Evolutionary conservation across 2,888 invertebrate genomes (phyloP).

Genomic region (Rhaphigaster nebulosa): DNA sequence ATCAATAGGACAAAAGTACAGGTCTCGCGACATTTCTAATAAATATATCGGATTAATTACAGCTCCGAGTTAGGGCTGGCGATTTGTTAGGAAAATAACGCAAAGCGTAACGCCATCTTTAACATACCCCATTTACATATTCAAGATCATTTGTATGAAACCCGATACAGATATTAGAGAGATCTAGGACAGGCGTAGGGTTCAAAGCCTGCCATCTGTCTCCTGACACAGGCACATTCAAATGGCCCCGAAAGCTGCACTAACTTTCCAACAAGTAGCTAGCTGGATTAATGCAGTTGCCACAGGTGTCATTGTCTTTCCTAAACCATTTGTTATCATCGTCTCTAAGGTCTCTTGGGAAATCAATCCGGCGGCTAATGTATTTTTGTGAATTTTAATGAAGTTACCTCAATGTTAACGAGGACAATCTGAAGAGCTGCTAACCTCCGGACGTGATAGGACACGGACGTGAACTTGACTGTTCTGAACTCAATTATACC

Average conservation of each 20-base stretch:
- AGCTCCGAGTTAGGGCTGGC: background rate
- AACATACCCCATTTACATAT: background rate
- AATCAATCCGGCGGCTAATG: constrained; percentile 1
- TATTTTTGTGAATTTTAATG: constrained; percentile 22
- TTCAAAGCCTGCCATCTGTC: background rate
- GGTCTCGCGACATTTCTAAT: constrained; percentile 3
- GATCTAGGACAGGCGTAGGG: background rate
- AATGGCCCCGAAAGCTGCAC: background rate
- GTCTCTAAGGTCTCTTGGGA: background rate
- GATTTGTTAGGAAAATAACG: background rate
- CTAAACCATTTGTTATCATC: constrained; percentile 18
- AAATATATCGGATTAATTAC: background rate
- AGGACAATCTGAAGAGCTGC: background rate
- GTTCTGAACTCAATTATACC: background rate
- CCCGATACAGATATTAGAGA: background rate
- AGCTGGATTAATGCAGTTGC: constrained; percentile 17
- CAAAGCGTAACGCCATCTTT: background rate
- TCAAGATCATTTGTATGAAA: background rate
- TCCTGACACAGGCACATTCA: background rate
- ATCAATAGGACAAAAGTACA: background rate
- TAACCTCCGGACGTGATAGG: background rate
- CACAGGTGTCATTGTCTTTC: background rate
- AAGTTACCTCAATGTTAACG: background rate
- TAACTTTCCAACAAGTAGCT: constrained; percentile 16
- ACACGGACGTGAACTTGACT: background rate